phyloP scores from a whole-genome alignment of 2,797 vertebrate genomes.

The Otolemur crassicaudatus region DNA sequence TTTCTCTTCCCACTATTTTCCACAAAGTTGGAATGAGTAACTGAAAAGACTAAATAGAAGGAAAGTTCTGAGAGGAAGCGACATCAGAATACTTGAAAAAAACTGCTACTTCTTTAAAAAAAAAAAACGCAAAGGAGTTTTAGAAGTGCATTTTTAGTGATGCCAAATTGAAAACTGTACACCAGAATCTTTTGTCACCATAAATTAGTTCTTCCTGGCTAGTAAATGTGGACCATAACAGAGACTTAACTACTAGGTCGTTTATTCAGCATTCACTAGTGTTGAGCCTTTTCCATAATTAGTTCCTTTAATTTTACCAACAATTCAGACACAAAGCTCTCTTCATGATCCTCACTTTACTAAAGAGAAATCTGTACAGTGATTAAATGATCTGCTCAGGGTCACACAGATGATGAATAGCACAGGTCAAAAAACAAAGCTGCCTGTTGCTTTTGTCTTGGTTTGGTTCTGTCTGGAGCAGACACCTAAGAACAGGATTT shows the following conservation, averaged over 20 bases:
- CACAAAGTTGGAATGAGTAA: background rate
- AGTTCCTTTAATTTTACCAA: background rate
- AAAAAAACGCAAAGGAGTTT: background rate
- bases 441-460: background rate
- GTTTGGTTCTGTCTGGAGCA: background rate
- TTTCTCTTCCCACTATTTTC: background rate
- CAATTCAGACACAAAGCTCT: background rate
- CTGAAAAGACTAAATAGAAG: background rate
- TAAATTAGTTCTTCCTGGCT: background rate
- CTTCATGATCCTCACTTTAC: background rate
- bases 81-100: background rate
- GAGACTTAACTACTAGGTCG: background rate
- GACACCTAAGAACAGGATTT: background rate
- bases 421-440: constrained; percentile 8
- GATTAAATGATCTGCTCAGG: background rate
- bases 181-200: background rate
- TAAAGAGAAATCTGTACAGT: background rate
- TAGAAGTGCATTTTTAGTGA: background rate
- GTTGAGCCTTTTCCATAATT: background rate
- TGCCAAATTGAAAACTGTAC: background rate
- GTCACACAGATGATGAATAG: background rate
- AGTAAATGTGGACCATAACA: background rate
- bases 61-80: background rate
- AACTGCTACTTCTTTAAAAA: background rate
- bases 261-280: background rate